Conservation (phyloP, 2,797 vertebrate species). For the Cryptoblepharus egeriae region DNA sequence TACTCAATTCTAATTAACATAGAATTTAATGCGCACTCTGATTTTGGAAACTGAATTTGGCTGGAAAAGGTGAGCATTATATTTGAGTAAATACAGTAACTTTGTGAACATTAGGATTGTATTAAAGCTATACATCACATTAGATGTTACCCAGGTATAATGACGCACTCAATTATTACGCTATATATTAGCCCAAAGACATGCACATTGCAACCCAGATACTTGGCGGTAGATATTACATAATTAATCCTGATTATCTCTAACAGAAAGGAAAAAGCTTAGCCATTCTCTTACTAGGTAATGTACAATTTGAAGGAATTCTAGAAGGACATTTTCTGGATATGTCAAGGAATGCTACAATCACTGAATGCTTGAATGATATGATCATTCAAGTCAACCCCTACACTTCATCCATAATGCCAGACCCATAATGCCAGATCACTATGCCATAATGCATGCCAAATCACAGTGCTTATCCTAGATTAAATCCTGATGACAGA, state of each 20-base stretch:
- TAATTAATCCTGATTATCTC: neutral
- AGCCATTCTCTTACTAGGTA: neutral
- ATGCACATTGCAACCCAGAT: neutral
- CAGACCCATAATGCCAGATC: too few relatives aligned
- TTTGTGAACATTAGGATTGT: neutral
- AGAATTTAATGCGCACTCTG: too few relatives aligned
- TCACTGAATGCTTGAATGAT: neutral
- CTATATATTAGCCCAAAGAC: neutral
- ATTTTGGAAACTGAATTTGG: too few relatives aligned
- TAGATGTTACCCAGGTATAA: neutral
- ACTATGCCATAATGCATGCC: too few relatives aligned
- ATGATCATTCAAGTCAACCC: too few relatives aligned
- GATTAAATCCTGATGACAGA: too few relatives aligned
- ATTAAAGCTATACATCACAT: conserved; percentile 9
- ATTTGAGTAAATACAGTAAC: too few relatives aligned
- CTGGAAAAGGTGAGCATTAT: too few relatives aligned
- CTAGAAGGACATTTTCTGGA: neutral
- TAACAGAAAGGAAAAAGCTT: neutral
- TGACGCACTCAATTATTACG: neutral
- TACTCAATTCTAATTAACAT: too few relatives aligned
- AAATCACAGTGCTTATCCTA: too few relatives aligned
- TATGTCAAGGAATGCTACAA: neutral
- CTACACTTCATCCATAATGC: too few relatives aligned
- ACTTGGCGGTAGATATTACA: neutral
- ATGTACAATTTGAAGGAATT: neutral